Evolutionary conservation across 2,888 invertebrate genomes (phyloP).

Genomic region (Apamea anceps): DNA sequence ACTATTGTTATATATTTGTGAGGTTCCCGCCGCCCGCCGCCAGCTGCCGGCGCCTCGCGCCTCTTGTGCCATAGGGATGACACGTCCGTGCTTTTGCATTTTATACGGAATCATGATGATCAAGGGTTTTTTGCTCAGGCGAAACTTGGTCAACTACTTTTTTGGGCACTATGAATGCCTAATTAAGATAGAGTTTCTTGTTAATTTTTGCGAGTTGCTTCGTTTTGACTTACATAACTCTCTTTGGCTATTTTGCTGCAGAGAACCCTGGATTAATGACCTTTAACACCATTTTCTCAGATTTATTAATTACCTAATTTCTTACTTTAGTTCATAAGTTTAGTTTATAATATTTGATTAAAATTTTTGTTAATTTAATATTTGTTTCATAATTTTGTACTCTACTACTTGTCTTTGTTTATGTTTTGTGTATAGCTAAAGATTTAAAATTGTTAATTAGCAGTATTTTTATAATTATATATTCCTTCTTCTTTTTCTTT

Average conservation of each 20-base stretch:
- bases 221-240: neutral
- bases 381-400: no score
- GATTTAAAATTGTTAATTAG: no score
- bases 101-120: conserved; percentile 4
- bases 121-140: neutral
- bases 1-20: conserved; percentile 83
- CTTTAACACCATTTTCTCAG: no score
- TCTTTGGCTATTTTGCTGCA: neutral
- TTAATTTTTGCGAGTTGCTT: neutral
- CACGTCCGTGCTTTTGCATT: conserved; percentile 46
- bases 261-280: neutral
- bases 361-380: no score
- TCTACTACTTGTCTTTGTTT: no score
- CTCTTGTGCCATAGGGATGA: conserved; percentile 64
- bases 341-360: no score
- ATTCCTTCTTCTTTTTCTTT: no score
- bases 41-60: conserved; percentile 65
- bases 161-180: neutral
- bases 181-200: neutral
- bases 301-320: no score
- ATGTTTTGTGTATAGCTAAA: no score
- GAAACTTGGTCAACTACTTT: neutral
- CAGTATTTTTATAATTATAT: no score
- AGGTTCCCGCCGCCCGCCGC: conserved; percentile 70
- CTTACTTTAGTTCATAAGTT: no score